Base-by-base conservation (phyloP, 2,797 vertebrate genomes). In the Poecilia velifera region DNA sequence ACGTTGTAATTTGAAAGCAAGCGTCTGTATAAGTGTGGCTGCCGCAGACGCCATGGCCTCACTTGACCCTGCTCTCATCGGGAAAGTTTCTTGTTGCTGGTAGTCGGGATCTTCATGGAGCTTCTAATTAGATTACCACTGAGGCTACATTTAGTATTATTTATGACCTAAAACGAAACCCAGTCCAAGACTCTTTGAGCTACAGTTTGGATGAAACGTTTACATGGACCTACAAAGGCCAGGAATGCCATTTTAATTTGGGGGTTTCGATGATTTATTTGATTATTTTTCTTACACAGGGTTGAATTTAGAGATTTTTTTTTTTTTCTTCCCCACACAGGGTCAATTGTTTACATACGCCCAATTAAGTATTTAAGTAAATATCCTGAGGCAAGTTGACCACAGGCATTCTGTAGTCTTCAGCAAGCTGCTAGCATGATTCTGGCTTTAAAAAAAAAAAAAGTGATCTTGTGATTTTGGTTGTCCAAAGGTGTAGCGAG, bases 111-210 rank as follows among this genome's bases (percentile, higher is more conserved):
- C 71, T 45, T 82, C 34, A 47, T n/a, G 36, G 76, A 79, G 45
- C 43, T 43, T 76, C 73, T 77, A 87, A 80, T 88, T 79, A 82
- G 81, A 83, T 75, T 64, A 77, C 75, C 82, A 72, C 73, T 83
- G 78, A 49, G 78, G 45, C 72, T 73, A 64, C 72, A 84, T 77
- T 86, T 85, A 82, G 76, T 82, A 78, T 84, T 62, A 78, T 85
- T 68, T 81, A 68, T 84, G 64, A 82, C 81, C 70, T 53, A 41
- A 84, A 84, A 75, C 68, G 25, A 85, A 85, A 39, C 72, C 31
- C 49, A 64, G 79, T 82, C 68, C 45, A 84, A 77, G 88, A 74
- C 84, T 68, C 22, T 83, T 62, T 73, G 43, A 86, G 72, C 16
- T 51, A 49, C 34, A 39, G 34, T 45, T 45, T 6, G 4, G 25